phyloP scores from a whole-genome alignment of 2,888 invertebrate species.

The Hemaris fuciformis region DNA sequence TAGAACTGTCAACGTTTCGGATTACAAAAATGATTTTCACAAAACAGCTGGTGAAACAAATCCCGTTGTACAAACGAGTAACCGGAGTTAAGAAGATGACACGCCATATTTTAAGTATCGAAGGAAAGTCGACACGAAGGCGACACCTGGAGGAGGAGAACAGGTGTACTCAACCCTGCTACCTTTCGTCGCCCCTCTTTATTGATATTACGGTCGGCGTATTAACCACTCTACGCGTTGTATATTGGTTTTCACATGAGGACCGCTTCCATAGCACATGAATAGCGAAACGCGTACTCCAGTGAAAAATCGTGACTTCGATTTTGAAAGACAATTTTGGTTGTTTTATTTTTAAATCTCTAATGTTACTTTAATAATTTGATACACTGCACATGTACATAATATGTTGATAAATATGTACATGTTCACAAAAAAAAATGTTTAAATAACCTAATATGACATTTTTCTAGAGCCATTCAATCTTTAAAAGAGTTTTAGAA shows the following conservation, averaged over 20 bases:
- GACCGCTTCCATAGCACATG: slow-evolving; percentile 58
- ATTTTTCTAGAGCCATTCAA: too few species aligned
- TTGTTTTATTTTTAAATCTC: too few species aligned
- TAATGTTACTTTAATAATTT: too few species aligned
- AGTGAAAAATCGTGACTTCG: too few species aligned
- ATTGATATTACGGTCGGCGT: slow-evolving; percentile 70
- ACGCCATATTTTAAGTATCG: slow-evolving; percentile 75
- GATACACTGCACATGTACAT: too few species aligned
- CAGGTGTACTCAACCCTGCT: slow-evolving; percentile 40
- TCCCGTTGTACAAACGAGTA: slow-evolving; percentile 64
- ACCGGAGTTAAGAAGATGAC: slow-evolving; percentile 63
- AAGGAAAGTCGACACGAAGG: slow-evolving; percentile 59
- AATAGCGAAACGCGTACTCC: too few species aligned
- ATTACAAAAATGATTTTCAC: slow-evolving; percentile 46
- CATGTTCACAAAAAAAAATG: too few species aligned
- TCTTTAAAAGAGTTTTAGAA: too few species aligned
- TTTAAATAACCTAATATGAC: too few species aligned
- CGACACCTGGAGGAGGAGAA: slow-evolving; percentile 53
- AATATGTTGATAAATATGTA: too few species aligned
- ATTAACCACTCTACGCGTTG: slow-evolving; percentile 66
- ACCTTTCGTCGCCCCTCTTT: slow-evolving; percentile 52
- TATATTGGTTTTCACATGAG: slow-evolving; percentile 62
- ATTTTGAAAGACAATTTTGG: too few species aligned
- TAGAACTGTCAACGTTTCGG: slow-evolving; percentile 22
- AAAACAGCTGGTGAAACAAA: slow-evolving; percentile 53